Evolutionary conservation across 30 jellyfish, hydroid and myxozoan species (phyloP), one percentile per base, ranked within the genome.

Genomic region (Aurelia sp.): DNA sequence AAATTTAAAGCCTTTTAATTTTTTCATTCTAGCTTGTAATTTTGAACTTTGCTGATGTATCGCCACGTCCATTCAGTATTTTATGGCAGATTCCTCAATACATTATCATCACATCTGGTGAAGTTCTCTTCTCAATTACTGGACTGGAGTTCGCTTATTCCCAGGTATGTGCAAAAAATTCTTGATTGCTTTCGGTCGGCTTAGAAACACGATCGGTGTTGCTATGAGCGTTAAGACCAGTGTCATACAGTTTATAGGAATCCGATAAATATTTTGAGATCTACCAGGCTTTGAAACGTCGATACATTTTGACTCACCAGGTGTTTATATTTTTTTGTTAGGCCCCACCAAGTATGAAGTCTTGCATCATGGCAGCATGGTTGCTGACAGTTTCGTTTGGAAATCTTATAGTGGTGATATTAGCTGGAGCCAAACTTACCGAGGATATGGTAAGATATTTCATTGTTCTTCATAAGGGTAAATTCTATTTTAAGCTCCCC

Each of bases 361-460:
- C 99, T 0, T 96, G 98, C 67, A 93, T 96, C 10, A 96, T 92
- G 98, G 99, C 99, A n/a, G 98, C 99, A 22, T 96, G 99, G 99
- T 35, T 96, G 81, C 62, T 96, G 75, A 96, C 99, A 6, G 99
- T 96, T 22, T 96, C 99, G 0, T 81, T 92, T 76, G 99, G 99
- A 15, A 96, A 96, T 82, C 79, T 96, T 33, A 76, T 96, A n/a
- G 99, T 96, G 30, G 98, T 96, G 62, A 85, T 96, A 21, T 64
- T 96, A 73, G 99, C 98, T 48, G 98, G 97, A 12, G 98, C 89
- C 12, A 81, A 76, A 41, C 77, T 96, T 9, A 96, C 99, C 0
- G 98, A 96, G 30, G 98, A 96, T 69, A 96, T 96, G 99, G 99
- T 96, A 67, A 65, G 55, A 44, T 44, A 9, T 5, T 44, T 12